phyloP scores from a whole-genome alignment of 2,888 invertebrate species.

The Tenthredo scrophulariae region DNA sequence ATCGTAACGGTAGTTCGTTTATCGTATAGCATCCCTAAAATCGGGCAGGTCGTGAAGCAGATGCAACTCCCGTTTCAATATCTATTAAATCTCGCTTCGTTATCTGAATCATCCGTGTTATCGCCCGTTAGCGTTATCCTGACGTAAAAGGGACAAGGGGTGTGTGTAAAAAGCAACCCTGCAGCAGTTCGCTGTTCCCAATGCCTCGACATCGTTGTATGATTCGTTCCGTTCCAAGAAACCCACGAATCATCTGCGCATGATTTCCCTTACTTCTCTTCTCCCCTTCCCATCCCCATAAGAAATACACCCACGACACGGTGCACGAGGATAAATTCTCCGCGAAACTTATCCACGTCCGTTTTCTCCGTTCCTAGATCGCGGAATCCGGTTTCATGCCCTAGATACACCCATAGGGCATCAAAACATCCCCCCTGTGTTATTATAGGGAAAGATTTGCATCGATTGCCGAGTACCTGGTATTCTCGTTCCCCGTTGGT shows the following conservation, averaged over 20 bases:
- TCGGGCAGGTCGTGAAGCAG: conserved; percentile 13
- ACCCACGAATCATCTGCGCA: conserved; percentile 15
- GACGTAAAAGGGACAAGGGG: background rate
- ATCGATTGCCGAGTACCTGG: background rate
- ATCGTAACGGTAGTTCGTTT: background rate
- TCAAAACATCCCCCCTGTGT: background rate
- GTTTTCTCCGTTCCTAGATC: background rate
- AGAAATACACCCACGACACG: background rate
- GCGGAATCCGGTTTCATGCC: background rate
- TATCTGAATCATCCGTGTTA: conserved; percentile 13
- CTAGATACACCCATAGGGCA: conserved; percentile 10
- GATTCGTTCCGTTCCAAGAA: background rate
- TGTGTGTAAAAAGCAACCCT: background rate
- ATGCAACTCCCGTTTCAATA: conserved; percentile 22
- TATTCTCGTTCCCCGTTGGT: background rate
- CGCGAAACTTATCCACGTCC: background rate
- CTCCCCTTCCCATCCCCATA: background rate
- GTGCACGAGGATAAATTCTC: conserved; percentile 6
- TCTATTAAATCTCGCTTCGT: conserved; percentile 4
- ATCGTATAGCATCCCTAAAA: conserved; percentile 6
- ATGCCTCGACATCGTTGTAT: conserved; percentile 24
- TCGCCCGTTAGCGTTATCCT: conserved; percentile 35
- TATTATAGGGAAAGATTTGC: background rate
- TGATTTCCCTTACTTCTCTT: conserved; percentile 7
- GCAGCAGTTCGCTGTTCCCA: background rate